A percentile compares a stretch with the other conserved stretches of the same genome.
These are phyloP conservation scores for Drosophila ambigua DNA, from an alignment of 1,140 invertebrate species.

Conservation along the genomic window DNA sequence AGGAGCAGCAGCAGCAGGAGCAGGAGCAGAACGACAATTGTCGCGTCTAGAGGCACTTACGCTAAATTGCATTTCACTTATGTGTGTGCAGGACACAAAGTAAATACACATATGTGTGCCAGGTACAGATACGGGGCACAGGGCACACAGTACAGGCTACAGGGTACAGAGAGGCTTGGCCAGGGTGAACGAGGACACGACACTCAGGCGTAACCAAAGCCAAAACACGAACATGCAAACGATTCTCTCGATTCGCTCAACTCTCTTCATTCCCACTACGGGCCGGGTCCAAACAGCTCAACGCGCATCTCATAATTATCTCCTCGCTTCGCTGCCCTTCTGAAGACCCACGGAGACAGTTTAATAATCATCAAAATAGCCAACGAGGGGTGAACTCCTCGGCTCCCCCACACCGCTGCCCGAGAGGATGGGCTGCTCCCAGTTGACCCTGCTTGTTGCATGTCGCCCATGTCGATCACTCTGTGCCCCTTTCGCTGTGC, in stretches of 20 bases:
- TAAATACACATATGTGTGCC: slow-evolving; percentile 32
- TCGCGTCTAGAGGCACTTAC: slow-evolving; percentile 75
- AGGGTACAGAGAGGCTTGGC: background rate
- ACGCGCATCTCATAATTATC: slow-evolving; percentile 83
- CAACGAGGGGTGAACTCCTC: slow-evolving; percentile 9
- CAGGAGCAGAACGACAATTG: slow-evolving; percentile 59
- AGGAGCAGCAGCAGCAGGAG: slow-evolving; percentile 1
- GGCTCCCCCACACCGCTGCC: slow-evolving; percentile 1
- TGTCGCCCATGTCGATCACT: too few relatives aligned
- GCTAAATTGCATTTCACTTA: slow-evolving; percentile 77
- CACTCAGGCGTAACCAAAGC: too few relatives aligned
- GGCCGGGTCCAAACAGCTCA: slow-evolving; percentile 59
- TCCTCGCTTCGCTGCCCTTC: slow-evolving; percentile 74
- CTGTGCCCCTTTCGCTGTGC: too few relatives aligned
- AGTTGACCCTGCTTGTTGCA: too few relatives aligned
- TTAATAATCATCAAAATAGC: slow-evolving; percentile 75
- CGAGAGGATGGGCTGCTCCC: slow-evolving; percentile 17
- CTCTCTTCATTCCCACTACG: slow-evolving; percentile 11
- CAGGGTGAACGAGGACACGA: too few relatives aligned
- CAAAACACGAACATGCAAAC: too few relatives aligned
- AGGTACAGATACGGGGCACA: too few relatives aligned
- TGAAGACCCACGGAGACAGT: slow-evolving; percentile 78
- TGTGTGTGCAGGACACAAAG: slow-evolving; percentile 37
- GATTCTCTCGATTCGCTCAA: too few relatives aligned
- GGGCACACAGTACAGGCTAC: too few relatives aligned